Percentiles rank a stretch among this genome's conserved stretches.
These are phyloP conservation scores for Aspidapion aeneum DNA, from an alignment of 2,888 invertebrate species.

Conservation along the genomic window DNA sequence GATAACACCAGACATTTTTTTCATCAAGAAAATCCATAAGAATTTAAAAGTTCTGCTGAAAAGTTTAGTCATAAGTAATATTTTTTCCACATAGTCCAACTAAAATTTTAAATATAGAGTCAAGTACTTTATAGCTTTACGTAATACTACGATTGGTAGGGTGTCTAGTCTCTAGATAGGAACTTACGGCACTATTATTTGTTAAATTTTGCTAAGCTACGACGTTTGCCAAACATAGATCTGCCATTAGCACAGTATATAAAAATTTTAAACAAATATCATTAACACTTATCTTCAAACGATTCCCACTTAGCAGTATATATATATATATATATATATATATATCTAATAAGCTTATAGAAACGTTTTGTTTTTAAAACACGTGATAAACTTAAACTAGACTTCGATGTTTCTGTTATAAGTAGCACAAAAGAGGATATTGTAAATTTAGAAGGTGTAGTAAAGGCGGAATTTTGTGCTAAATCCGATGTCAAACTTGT, in stretches of 20 bases:
- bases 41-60: slow-evolving; percentile 62
- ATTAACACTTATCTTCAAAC: slow-evolving; percentile 50
- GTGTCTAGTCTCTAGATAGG: slow-evolving; percentile 41
- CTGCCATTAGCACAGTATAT: slow-evolving; percentile 58
- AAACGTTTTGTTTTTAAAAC: slow-evolving; percentile 56
- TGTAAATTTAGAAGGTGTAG: slow-evolving; percentile 58
- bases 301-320: slow-evolving; percentile 66
- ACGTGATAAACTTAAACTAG: slow-evolving; percentile 40
- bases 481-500: slow-evolving; percentile 62
- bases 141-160: background rate
- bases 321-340: slow-evolving; percentile 68
- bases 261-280: slow-evolving; percentile 57
- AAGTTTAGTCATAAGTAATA: slow-evolving; percentile 47
- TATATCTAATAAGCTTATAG: slow-evolving; percentile 49
- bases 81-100: background rate
- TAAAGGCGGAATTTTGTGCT: slow-evolving; percentile 62
- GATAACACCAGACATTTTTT: slow-evolving; percentile 70
- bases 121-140: background rate
- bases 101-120: background rate
- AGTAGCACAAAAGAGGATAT: slow-evolving; percentile 58
- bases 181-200: slow-evolving; percentile 49
- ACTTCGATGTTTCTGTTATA: slow-evolving; percentile 47
- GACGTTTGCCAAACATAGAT: slow-evolving; percentile 64
- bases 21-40: slow-evolving; percentile 66
- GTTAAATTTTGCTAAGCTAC: slow-evolving; percentile 52